A percentile compares a stretch with the other conserved stretches of the same genome.
Evolutionary conservation across 2,888 invertebrate species (phyloP).

Genomic region (Hydraecia micacea): DNA sequence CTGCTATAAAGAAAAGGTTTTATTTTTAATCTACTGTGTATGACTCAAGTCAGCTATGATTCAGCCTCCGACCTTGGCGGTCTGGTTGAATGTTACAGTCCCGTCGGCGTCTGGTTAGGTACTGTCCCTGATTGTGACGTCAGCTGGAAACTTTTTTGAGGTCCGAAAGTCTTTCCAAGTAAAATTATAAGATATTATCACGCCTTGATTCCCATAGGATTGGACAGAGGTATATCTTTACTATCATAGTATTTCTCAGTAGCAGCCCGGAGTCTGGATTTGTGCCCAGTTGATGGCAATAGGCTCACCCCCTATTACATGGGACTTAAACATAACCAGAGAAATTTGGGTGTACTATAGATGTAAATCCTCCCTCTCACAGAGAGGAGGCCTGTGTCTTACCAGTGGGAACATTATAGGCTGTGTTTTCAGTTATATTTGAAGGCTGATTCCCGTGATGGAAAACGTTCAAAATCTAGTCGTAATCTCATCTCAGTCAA

Average conservation of each 20-base stretch:
- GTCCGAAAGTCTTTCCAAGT: background rate
- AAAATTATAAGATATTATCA: background rate
- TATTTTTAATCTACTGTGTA: constrained; percentile 10
- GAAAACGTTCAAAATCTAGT: background rate
- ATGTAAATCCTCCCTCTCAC: too few species aligned
- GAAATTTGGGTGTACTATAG: background rate
- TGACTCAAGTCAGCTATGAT: constrained; percentile 29
- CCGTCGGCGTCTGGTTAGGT: background rate
- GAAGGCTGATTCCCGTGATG: background rate
- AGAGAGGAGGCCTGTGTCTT: too few species aligned
- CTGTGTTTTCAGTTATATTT: background rate
- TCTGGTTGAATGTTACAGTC: background rate
- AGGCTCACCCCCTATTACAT: too few species aligned
- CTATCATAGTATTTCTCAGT: too few species aligned
- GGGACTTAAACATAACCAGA: too few species aligned
- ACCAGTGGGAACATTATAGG: too few species aligned
- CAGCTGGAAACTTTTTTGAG: background rate
- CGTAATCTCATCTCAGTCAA: background rate
- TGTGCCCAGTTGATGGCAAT: too few species aligned
- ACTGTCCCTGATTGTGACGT: constrained; percentile 3
- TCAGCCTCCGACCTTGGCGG: constrained; percentile 21
- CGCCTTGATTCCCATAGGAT: background rate
- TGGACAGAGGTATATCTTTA: too few species aligned
- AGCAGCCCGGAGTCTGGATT: too few species aligned
- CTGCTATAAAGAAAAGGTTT: background rate